Percentiles rank a stretch among this genome's conserved stretches.
Conservation (phyloP, 2,113 vertebrate genomes). For the Callipepla californica region DNA sequence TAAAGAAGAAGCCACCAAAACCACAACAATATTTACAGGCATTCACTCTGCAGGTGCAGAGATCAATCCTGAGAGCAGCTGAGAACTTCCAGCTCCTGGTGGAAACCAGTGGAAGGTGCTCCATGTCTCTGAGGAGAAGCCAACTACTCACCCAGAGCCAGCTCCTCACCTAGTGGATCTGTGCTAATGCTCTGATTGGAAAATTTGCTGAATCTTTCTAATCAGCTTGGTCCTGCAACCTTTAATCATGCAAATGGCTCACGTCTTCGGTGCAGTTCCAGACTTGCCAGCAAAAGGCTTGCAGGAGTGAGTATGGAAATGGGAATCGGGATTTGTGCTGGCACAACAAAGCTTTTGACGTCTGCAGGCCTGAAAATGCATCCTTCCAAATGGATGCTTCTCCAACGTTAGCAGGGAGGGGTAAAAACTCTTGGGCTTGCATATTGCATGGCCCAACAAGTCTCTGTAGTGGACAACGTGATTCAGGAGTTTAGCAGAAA, state of each 20-base stretch:
- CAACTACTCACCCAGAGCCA: background rate
- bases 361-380: background rate
- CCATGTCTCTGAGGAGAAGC: background rate
- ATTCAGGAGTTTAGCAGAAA: background rate
- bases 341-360: background rate
- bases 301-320: background rate
- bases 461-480: background rate
- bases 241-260: conserved; percentile 45
- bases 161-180: background rate
- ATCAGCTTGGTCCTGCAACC: conserved; percentile 45
- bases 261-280: background rate
- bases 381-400: background rate
- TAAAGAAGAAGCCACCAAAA: conserved; percentile 46
- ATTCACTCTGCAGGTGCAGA: conserved; percentile 19
- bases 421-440: background rate
- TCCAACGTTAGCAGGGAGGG: background rate
- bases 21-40: conserved; percentile 45
- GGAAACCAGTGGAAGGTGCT: conserved; percentile 22
- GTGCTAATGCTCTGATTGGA: background rate
- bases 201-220: conserved; percentile 18
- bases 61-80: conserved; percentile 24
- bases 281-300: conserved; percentile 26
- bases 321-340: conserved; percentile 1
- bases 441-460: background rate
- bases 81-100: background rate